Percentiles rank a stretch among this genome's conserved stretches.
These are phyloP conservation scores for Labeo catla DNA, from an alignment of 2,113 vertebrate species.

Conservation along the genomic window DNA sequence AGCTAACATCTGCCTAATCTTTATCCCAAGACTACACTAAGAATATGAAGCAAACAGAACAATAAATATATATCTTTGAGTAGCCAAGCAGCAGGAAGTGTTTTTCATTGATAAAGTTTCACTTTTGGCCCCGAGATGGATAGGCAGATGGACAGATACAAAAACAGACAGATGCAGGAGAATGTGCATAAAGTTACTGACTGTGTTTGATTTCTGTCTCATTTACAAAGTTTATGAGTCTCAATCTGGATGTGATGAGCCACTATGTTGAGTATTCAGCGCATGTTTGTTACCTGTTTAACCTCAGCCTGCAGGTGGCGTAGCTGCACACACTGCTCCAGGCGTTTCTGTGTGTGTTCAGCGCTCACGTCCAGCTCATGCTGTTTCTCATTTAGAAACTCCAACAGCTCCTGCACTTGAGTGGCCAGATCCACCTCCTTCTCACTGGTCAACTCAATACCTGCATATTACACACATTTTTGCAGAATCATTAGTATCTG, in stretches of 20 bases:
- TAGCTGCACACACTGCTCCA: conserved; percentile 94
- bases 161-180: background rate
- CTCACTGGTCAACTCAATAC: conserved; percentile 95
- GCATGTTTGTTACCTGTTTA: conserved; percentile 84
- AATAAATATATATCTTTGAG: background rate
- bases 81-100: background rate
- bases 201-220: too few species aligned
- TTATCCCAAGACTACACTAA: background rate
- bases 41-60: background rate
- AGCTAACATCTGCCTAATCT: background rate
- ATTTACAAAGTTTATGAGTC: too few species aligned
- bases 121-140: background rate
- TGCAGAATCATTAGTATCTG: background rate
- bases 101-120: background rate
- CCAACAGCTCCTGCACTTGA: conserved; percentile 97
- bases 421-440: conserved; percentile 95
- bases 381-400: conserved; percentile 98
- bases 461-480: conserved; percentile 68
- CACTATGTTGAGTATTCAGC: background rate
- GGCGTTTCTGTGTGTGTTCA: conserved; percentile 89
- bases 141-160: background rate
- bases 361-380: conserved; percentile 93
- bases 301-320: conserved; percentile 96
- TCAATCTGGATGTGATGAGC: too few species aligned
- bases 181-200: too few species aligned